These are phyloP conservation scores for Pristiophorus japonicus DNA, from an alignment of 2,113 vertebrate genomes.

Conservation along the genomic window DNA sequence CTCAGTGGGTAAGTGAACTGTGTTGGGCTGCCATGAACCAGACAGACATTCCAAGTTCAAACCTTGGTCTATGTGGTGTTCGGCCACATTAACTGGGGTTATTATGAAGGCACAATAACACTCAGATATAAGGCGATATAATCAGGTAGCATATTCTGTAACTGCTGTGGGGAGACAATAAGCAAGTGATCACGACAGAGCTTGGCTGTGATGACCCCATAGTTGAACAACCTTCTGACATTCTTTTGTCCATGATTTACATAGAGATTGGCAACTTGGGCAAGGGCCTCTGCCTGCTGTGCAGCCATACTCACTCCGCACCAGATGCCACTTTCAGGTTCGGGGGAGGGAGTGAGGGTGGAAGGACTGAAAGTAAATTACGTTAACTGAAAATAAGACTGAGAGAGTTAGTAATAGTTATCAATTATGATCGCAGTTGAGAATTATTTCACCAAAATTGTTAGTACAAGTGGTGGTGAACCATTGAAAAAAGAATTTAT, in stretches of 20 bases:
- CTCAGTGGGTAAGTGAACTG: neutral
- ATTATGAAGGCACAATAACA: neutral
- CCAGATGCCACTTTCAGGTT: too few species aligned
- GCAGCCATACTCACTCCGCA: too few species aligned
- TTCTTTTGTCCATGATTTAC: too few species aligned
- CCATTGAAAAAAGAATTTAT: neutral
- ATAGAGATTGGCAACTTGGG: too few species aligned
- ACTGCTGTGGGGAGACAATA: neutral
- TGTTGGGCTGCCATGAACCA: neutral
- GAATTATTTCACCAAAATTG: neutral
- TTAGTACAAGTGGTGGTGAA: neutral
- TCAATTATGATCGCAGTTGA: neutral
- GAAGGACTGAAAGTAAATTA: too few species aligned
- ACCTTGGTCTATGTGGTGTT: neutral
- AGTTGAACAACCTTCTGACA: too few species aligned
- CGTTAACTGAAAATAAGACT: neutral
- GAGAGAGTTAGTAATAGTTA: neutral
- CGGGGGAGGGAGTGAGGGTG: too few species aligned
- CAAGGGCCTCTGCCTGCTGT: too few species aligned
- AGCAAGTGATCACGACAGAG: too few species aligned
- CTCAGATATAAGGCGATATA: neutral
- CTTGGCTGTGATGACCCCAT: too few species aligned
- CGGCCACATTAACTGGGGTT: neutral
- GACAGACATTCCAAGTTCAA: neutral
- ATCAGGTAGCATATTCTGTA: neutral